Percentiles rank a stretch among this genome's conserved stretches.
Conservation (phyloP, 92 coral and sea anemone genomes). For the Paramuricea clavata region DNA sequence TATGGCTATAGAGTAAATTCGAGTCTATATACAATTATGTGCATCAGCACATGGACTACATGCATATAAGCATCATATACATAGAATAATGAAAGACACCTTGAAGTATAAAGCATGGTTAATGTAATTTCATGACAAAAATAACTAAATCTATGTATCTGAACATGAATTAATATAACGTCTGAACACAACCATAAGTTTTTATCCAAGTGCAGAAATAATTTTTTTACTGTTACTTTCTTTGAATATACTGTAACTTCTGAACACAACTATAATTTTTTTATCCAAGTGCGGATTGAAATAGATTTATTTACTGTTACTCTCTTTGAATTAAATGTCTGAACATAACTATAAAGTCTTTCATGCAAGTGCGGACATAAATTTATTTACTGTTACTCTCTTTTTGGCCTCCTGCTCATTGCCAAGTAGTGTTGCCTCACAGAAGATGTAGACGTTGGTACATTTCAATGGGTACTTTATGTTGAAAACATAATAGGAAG, state of each 20-base stretch:
- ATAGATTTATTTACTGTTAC: not conserved
- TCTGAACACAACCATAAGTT: not conserved
- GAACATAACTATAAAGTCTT: not conserved
- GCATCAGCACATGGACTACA: not conserved
- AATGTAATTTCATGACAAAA: not conserved
- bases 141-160: not conserved
- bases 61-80: not conserved
- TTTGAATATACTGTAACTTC: not conserved
- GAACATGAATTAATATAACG: not conserved
- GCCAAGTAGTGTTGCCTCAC: constrained; percentile 26
- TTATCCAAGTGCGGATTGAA: not conserved
- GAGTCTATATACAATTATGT: not conserved
- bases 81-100: not conserved
- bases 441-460: constrained; percentile 15
- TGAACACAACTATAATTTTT: not conserved
- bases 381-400: constrained; percentile 1
- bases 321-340: not conserved
- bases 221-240: not conserved
- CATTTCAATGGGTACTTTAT: not conserved
- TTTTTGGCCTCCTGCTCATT: constrained; percentile 17
- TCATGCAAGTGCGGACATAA: not conserved
- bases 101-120: not conserved
- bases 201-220: not conserved
- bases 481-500: constrained; percentile 37
- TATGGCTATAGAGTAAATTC: not conserved